Evolutionary conservation across 2,113 vertebrate genomes (phyloP).

Genomic region (Periophthalmus modestus): DNA sequence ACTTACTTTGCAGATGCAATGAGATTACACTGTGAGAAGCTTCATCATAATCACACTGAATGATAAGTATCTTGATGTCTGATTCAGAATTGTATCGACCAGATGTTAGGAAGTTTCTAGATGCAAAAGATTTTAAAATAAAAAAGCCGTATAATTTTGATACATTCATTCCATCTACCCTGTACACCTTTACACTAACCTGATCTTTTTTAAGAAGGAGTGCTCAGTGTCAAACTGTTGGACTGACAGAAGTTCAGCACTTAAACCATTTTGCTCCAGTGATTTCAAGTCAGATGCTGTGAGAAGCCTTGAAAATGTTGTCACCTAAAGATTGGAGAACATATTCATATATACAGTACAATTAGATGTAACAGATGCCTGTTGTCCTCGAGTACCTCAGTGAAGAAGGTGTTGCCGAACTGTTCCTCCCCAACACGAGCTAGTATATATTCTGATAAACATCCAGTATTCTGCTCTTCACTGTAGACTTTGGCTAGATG

Average conservation of each 20-base stretch:
- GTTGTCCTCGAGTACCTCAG: conserved; percentile 80
- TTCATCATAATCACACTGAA: conserved; percentile 91
- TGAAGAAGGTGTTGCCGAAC: conserved; percentile 65
- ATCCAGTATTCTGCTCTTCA: conserved; percentile 81
- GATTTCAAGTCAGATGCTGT: conserved; percentile 80
- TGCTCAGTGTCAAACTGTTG: conserved; percentile 94
- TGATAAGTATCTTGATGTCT: conserved; percentile 83
- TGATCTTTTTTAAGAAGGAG: conserved; percentile 88
- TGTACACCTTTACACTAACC: conserved; percentile 72
- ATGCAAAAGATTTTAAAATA: conserved; percentile 7
- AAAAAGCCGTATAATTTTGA: background rate
- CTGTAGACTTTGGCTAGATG: conserved; percentile 77
- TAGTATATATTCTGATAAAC: conserved; percentile 83
- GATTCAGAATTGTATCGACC: conserved; percentile 12
- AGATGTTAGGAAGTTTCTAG: conserved; percentile 78
- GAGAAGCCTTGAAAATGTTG: conserved; percentile 94
- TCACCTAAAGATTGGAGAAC: conserved; percentile 77
- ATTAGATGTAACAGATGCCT: background rate
- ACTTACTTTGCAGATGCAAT: conserved; percentile 92
- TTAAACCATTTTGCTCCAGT: conserved; percentile 62
- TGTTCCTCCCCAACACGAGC: conserved; percentile 52
- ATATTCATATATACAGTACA: conserved; percentile 4
- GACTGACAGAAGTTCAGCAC: conserved; percentile 81
- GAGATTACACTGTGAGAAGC: conserved; percentile 82
- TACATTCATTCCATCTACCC: background rate